These are phyloP conservation scores for Chrosomus eos DNA, from an alignment of 2,797 vertebrate species.

Conservation along the genomic window DNA sequence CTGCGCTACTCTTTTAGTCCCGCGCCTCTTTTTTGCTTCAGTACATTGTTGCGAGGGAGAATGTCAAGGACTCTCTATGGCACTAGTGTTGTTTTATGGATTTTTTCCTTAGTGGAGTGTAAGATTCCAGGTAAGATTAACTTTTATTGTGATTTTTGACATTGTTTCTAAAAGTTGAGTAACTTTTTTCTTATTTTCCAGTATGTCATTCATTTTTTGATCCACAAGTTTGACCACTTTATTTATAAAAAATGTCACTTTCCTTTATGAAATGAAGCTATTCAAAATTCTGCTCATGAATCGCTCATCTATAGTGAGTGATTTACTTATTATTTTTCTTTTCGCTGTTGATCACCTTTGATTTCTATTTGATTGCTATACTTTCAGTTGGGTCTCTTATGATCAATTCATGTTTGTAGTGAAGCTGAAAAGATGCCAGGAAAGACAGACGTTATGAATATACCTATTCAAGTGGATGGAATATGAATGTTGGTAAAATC, in stretches of 20 bases:
- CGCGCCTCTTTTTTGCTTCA: neutral
- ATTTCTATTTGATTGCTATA: no score
- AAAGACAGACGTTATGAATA: neutral
- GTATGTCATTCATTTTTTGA: neutral
- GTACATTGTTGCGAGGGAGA: conserved; percentile 30
- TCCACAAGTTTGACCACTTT: neutral
- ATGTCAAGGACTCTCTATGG: conserved; percentile 49
- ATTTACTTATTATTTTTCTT: neutral
- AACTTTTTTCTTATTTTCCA: neutral
- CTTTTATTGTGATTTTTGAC: conserved; percentile 1
- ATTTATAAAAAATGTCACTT: neutral
- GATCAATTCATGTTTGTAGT: neutral
- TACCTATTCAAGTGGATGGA: neutral
- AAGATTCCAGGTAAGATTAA: conserved; percentile 61
- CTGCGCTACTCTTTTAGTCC: neutral
- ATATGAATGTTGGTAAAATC: neutral
- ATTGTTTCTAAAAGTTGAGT: neutral
- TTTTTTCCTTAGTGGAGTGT: conserved; percentile 45
- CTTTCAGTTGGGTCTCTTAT: neutral
- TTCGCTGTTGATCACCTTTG: neutral
- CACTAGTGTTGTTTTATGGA: conserved; percentile 44
- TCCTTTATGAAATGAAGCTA: neutral
- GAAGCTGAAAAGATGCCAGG: neutral
- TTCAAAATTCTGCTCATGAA: conserved; percentile 2
- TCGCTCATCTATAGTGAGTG: neutral